A percentile compares a stretch with the other conserved stretches of the same genome.
phyloP scores from a whole-genome alignment of 2,888 invertebrate genomes.

The Cephalotes varians region DNA sequence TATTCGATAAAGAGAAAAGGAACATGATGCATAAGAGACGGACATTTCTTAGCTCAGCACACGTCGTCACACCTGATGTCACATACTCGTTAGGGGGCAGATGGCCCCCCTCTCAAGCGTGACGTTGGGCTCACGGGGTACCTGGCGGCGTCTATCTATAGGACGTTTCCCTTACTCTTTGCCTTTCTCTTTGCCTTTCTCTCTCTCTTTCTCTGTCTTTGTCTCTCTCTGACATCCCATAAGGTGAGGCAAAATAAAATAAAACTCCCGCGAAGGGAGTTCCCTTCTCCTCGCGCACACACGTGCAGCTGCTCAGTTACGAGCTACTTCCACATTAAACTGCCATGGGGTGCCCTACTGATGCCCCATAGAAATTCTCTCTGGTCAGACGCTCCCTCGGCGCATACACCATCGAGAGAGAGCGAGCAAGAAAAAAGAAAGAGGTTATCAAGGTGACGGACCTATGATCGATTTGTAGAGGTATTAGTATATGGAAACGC shows the following conservation, averaged over 20 bases:
- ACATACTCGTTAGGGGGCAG: constrained; percentile 85
- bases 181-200: constrained; percentile 40
- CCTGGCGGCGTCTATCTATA: constrained; percentile 75
- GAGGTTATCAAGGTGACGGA: constrained; percentile 76
- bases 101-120: constrained; percentile 85
- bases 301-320: constrained; percentile 84
- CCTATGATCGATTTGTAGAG: constrained; percentile 69
- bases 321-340: constrained; percentile 83
- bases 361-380: constrained; percentile 79
- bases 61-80: constrained; percentile 86
- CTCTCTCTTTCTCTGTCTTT: constrained; percentile 52
- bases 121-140: constrained; percentile 79
- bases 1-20: background rate
- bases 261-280: constrained; percentile 80
- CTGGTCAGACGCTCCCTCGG: constrained; percentile 75
- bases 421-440: constrained; percentile 63
- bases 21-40: constrained; percentile 50
- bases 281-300: constrained; percentile 77
- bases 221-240: constrained; percentile 72
- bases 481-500: constrained; percentile 45
- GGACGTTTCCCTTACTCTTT: constrained; percentile 59
- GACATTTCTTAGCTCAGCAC: constrained; percentile 74
- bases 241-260: constrained; percentile 83
- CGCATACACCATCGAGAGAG: constrained; percentile 56
- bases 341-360: constrained; percentile 66